phyloP scores from a whole-genome alignment of 2,888 invertebrate genomes.

The Strigamia transsilvanica region DNA sequence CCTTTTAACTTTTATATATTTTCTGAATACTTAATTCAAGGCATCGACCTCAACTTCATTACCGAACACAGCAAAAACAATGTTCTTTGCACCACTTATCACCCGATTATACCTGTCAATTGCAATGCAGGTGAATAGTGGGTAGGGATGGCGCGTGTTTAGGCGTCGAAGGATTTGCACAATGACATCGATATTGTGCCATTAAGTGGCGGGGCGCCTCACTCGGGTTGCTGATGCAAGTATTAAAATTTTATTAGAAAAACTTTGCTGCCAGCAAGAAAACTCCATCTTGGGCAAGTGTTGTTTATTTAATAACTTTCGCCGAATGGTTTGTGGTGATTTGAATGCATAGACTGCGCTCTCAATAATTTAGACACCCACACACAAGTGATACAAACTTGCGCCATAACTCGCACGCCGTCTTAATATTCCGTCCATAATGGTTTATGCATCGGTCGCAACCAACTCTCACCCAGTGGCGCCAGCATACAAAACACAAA shows the following conservation, averaged over 20 bases:
- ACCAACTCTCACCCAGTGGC: constrained; percentile 23
- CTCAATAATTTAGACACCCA: constrained; percentile 22
- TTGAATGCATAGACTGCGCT: constrained; percentile 29
- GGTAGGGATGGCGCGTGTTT: constrained; percentile 26
- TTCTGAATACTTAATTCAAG: constrained; percentile 11
- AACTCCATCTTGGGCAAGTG: constrained; percentile 31
- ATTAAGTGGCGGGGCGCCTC: constrained; percentile 44
- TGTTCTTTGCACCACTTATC: constrained; percentile 44
- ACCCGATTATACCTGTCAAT: constrained; percentile 44
- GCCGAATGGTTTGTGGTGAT: constrained; percentile 42
- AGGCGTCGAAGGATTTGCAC: constrained; percentile 42
- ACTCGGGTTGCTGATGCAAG: constrained; percentile 31
- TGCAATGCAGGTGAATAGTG: constrained; percentile 35
- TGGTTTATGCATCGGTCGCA: constrained; percentile 20
- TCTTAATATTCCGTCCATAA: constrained; percentile 39
- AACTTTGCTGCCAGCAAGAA: constrained; percentile 39
- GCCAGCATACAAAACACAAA: constrained; percentile 19
- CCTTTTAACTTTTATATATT: background rate
- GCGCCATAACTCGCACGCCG: constrained; percentile 32
- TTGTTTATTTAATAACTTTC: constrained; percentile 44
- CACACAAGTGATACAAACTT: constrained; percentile 29
- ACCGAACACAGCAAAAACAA: constrained; percentile 19
- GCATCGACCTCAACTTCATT: constrained; percentile 33
- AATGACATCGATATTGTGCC: constrained; percentile 44
- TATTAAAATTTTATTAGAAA: constrained; percentile 44